Conservation (phyloP, 2,797 vertebrate species). For the Acropternis orthonyx region DNA sequence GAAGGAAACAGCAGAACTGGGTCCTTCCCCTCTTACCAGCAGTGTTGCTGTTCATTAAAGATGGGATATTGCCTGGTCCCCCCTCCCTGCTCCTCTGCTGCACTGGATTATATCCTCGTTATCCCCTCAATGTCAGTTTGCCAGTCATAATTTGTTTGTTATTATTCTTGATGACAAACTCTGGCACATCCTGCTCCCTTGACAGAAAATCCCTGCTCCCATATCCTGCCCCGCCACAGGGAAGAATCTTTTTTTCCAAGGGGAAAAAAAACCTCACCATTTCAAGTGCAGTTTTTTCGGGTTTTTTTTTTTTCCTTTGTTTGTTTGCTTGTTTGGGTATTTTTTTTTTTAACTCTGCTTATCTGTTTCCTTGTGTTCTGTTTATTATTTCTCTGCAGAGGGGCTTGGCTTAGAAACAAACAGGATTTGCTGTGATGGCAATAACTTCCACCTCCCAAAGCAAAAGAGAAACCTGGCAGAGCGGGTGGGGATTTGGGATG, state of each 20-base stretch:
- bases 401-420: not conserved
- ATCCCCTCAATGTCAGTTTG: conserved; percentile 47
- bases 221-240: not conserved
- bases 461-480: not conserved
- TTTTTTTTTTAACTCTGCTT: not conserved
- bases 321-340: not conserved
- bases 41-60: not conserved
- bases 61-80: not conserved
- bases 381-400: not conserved
- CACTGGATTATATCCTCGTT: conserved; percentile 34
- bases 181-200: not conserved
- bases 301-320: not conserved
- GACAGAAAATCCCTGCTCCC: conserved; percentile 38
- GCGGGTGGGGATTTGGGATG: not conserved
- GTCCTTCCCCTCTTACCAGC: not conserved
- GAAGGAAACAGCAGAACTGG: not conserved
- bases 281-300: not conserved
- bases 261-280: not conserved
- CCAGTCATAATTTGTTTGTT: conserved; percentile 54
- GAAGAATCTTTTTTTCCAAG: not conserved
- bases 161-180: conserved; percentile 62
- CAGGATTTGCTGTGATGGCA: not conserved
- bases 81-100: not conserved
- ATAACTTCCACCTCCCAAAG: not conserved
- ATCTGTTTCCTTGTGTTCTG: not conserved